phyloP scores from a whole-genome alignment of 2,797 vertebrate genomes.

The Heterohyrax brucei region DNA sequence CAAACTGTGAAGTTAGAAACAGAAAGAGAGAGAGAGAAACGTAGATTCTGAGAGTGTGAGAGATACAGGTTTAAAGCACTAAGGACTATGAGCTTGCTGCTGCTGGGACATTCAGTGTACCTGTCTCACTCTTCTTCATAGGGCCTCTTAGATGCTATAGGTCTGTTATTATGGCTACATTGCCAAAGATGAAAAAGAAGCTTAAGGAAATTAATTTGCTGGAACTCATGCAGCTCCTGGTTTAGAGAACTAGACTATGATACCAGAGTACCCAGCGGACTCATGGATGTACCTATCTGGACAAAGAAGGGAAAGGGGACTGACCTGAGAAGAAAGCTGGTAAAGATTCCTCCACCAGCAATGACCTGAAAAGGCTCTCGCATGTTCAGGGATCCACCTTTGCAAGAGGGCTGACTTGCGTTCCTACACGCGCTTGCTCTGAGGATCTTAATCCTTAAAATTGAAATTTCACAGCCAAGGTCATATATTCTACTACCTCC shows the following conservation, averaged over 20 bases:
- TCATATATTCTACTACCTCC: not conserved
- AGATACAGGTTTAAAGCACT: not conserved
- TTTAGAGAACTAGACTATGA: not conserved
- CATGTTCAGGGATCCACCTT: not conserved
- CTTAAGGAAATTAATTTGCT: not conserved
- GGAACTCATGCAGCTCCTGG: not conserved
- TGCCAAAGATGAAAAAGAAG: not conserved
- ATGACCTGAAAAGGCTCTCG: not conserved
- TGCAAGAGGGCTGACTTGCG: not conserved
- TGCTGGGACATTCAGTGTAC: not conserved
- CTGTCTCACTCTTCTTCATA: not conserved
- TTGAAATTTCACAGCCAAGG: not conserved
- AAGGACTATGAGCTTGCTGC: not conserved
- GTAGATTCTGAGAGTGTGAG: not conserved
- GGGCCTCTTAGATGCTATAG: not conserved
- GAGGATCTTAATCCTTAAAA: not conserved
- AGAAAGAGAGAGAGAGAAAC: not conserved
- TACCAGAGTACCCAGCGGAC: rapidly evolving
- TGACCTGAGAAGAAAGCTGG: not conserved
- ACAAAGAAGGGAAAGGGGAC: not conserved
- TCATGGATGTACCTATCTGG: rapidly evolving
- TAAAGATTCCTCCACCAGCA: not conserved
- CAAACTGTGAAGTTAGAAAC: not conserved
- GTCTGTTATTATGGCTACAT: rapidly evolving
- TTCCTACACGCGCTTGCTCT: not conserved